Evolutionary conservation across 1,140 invertebrate species (phyloP), one percentile per base, ranked within the genome.

Genomic region (Aphaenogaster rudis): DNA sequence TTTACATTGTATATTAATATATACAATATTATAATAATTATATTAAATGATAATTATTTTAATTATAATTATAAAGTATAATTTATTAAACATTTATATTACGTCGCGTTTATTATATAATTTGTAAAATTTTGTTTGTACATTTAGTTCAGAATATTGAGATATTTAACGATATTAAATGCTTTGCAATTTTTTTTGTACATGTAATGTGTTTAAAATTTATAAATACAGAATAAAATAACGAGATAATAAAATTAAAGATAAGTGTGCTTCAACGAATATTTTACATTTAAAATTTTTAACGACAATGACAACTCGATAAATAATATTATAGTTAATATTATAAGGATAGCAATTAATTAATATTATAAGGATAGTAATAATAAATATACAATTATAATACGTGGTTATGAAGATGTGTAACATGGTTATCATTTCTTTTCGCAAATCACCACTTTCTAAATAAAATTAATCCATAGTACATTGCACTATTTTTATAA

Each of bases 191-290:
- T 67, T 67, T 67, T 57, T 17, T 72, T 72, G 42, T 54, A 57
- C 9, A n/a, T 39, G 36, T 28, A 69, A 69, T 17, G 8, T 39
- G 17, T n/a, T 74, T 74, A 39, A 74, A 57, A 74, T 74, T 54
- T 0, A 21, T 21, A 74, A 74, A 7, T 21, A 74, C 3, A 13
- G n/a, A 74, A 54, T 54, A 42, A 76, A 57, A 54, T 77, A 77
- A 42, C 28, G 13, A 28, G 0, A 57, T 21, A 21, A 59, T 28
- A 15, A 39, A 42, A 21, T 77, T 77, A 3, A 28, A 77, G 5
- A 45, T 45, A 77, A 45, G 7, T 8, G 11, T 33, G 15, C 4
- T 4, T 33, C 6, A 33, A 33, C 0, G 5, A 61, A 74, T 39
- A 36, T 4, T 15, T 54, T 33, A 13, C 5, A 39, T 74, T 74